Percentiles rank a stretch among this genome's conserved stretches.
Evolutionary conservation across 2,113 vertebrate genomes (phyloP).

Genomic region (Pavo muticus): DNA sequence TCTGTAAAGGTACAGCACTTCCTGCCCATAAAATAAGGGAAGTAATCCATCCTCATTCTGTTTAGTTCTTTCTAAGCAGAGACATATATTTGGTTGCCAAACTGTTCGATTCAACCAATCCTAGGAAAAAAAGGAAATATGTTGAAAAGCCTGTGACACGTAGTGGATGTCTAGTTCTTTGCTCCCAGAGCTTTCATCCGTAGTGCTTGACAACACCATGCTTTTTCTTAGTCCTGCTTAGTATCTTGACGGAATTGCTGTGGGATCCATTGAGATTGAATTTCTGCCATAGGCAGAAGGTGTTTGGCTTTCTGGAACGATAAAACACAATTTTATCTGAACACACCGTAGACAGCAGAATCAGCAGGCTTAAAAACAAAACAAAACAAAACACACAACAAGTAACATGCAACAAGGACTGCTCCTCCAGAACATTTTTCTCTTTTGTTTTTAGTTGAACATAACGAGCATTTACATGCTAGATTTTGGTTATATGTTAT

Average conservation of each 20-base stretch:
- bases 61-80: constrained; percentile 2
- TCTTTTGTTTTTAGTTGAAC: not conserved
- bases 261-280: constrained; percentile 21
- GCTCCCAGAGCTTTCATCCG: not conserved
- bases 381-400: not conserved
- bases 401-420: not conserved
- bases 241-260: constrained; percentile 21
- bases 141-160: constrained; percentile 21
- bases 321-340: constrained; percentile 1
- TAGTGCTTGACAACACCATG: not conserved
- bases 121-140: constrained; percentile 36
- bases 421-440: not conserved
- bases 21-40: constrained; percentile 33
- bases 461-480: not conserved
- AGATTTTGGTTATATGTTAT: not conserved
- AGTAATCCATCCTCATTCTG: constrained; percentile 52
- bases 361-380: not conserved
- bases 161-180: constrained; percentile 1
- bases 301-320: constrained; percentile 25
- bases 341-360: not conserved
- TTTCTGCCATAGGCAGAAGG: constrained; percentile 12
- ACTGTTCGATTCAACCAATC: constrained; percentile 28
- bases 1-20: constrained; percentile 10
- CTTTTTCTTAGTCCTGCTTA: constrained; percentile 31
- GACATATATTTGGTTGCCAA: constrained; percentile 44